Evolutionary conservation across 2,888 invertebrate species (phyloP), one percentile per base, ranked within the genome.

Genomic region (Miltochrista miniata): DNA sequence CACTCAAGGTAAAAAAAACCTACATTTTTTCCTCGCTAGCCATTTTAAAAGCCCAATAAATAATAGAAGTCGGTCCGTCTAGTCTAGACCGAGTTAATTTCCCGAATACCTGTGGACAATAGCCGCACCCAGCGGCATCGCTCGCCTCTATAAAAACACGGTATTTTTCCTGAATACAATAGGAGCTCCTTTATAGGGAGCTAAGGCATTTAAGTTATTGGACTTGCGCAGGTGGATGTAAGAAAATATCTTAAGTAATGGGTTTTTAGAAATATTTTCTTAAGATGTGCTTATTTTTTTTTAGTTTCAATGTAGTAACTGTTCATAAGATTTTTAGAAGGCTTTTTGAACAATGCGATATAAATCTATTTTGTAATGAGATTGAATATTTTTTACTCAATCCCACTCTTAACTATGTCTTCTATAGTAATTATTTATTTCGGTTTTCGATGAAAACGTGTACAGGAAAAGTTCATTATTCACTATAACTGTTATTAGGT

Each of bases 31-130:
- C 11, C 11, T 33, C 33, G 9, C 33, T 11, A n/a, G n/a, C n/a
- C 14, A 5, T 4, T 36, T 34, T 5, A 24, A 34, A n/a, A 14
- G n/a, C 29, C 18, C 24, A 47, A 35, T 48, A 48, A 42, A 40
- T 43, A 34, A 47, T 18, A 24, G 37, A 48, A 40, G 39, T 45
- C 40, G 2, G 31, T 45, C 48, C 36, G 30, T 18, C 37, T 34
- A 56, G 84, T 85, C 85, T 85, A 85, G 84, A 85, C 82, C 70
- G 62, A 78, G 79, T 79, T 81, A 84, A 85, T 85, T 79, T 75
- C 64, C 70, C 57, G 74, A 79, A 86, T 87, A 84, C 84, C 84
- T 82, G 76, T 59, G 69, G 69, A 86, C 87, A 87, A 86, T 79
- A 64, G 74, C 34, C 52, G 35, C 48, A 34, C 48, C 30, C 37